These are phyloP conservation scores for Phalanger gymnotis DNA, from an alignment of 2,797 vertebrate species.

Conservation along the genomic window DNA sequence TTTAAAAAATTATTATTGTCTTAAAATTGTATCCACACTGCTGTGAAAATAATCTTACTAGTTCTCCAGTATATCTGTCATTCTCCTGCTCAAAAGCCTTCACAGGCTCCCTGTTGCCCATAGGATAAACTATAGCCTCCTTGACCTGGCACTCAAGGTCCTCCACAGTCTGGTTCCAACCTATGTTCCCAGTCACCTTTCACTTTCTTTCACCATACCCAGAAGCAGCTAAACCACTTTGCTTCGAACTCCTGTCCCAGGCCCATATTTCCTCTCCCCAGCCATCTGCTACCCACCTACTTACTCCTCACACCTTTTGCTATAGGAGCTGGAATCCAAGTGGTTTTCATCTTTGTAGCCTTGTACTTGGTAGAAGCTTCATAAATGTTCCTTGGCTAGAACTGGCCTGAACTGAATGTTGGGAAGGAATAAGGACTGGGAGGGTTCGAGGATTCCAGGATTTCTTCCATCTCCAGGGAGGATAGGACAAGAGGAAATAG, in stretches of 20 bases:
- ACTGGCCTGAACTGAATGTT: background rate
- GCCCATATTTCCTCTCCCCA: background rate
- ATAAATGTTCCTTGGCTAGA: background rate
- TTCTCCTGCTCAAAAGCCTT: background rate
- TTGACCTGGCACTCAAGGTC: background rate
- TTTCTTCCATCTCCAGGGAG: background rate
- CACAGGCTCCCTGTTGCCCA: background rate
- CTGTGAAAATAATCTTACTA: background rate
- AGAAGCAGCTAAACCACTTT: background rate
- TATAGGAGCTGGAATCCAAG: background rate
- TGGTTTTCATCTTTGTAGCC: background rate
- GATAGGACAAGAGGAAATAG: background rate
- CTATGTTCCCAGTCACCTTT: background rate
- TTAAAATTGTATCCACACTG: background rate
- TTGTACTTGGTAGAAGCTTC: background rate
- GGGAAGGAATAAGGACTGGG: background rate
- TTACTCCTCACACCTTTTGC: background rate
- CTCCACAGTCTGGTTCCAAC: background rate
- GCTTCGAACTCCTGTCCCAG: background rate
- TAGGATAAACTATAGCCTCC: background rate
- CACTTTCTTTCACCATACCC: background rate
- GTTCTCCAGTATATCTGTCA: background rate
- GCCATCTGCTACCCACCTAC: background rate
- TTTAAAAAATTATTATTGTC: background rate
- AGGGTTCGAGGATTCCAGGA: background rate